phyloP scores from a whole-genome alignment of 2,113 vertebrate species.

The Corythoichthys intestinalis region DNA sequence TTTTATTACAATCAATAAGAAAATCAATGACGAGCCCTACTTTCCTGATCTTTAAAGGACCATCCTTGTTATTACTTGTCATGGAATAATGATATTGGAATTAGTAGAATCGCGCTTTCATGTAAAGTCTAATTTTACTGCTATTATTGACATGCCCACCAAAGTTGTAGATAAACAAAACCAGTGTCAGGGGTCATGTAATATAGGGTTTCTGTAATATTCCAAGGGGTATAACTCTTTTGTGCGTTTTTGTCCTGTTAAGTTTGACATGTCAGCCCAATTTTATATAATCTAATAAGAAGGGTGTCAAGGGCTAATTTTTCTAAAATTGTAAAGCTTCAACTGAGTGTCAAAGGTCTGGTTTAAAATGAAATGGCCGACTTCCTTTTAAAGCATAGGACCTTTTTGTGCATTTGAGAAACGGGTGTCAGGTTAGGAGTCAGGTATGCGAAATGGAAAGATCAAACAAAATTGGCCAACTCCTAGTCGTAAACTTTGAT shows the following conservation, averaged over 20 bases:
- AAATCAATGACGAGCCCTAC: no score
- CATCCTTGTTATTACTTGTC: no score
- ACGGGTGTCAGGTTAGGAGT: neutral
- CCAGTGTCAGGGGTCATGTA: neutral
- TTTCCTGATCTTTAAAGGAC: no score
- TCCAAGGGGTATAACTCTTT: no score
- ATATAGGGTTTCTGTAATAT: neutral
- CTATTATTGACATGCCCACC: neutral
- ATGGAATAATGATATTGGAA: no score
- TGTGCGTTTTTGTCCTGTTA: no score
- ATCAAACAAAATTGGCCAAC: no score
- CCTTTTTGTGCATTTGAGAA: neutral
- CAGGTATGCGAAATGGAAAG: no score
- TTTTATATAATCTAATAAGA: neutral
- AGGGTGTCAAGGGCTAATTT: neutral
- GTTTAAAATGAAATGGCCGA: neutral
- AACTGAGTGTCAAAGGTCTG: neutral
- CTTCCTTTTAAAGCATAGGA: neutral
- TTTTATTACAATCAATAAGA: no score
- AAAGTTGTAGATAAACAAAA: neutral
- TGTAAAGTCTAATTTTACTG: neutral
- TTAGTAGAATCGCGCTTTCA: no score
- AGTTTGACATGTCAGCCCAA: neutral
- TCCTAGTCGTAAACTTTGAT: no score
- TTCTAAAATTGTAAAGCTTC: neutral